These are phyloP conservation scores for Tokudaia muenninki DNA, from an alignment of 2,797 vertebrate genomes.

Conservation along the genomic window DNA sequence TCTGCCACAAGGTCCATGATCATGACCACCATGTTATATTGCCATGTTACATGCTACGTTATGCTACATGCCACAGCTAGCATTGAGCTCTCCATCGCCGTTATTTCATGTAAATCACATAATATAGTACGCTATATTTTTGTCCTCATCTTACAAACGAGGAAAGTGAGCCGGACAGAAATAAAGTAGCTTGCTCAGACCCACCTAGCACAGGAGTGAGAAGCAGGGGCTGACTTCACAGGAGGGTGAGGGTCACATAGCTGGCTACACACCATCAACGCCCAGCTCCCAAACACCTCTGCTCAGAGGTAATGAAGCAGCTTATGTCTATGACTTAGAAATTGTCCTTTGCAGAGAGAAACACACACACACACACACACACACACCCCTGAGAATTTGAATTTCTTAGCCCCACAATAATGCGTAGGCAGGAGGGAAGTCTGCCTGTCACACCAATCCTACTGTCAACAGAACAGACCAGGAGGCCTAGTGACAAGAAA, in stretches of 20 bases:
- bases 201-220: background rate
- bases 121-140: background rate
- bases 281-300: background rate
- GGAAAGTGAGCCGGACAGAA: background rate
- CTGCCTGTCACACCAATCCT: background rate
- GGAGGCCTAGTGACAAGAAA: background rate
- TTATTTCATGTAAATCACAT: background rate
- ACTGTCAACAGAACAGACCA: background rate
- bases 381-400: background rate
- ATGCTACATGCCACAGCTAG: background rate
- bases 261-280: background rate
- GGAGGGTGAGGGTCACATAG: background rate
- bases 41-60: background rate
- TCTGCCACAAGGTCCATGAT: background rate
- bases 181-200: background rate
- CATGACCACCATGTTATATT: background rate
- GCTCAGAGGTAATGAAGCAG: background rate
- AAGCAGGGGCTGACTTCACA: background rate
- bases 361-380: background rate
- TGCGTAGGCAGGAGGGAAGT: background rate
- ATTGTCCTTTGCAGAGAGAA: background rate
- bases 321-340: background rate
- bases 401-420: background rate
- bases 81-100: background rate
- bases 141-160: background rate